Conservation (phyloP, 2,888 invertebrate genomes). For the Strigamia transsilvanica region DNA sequence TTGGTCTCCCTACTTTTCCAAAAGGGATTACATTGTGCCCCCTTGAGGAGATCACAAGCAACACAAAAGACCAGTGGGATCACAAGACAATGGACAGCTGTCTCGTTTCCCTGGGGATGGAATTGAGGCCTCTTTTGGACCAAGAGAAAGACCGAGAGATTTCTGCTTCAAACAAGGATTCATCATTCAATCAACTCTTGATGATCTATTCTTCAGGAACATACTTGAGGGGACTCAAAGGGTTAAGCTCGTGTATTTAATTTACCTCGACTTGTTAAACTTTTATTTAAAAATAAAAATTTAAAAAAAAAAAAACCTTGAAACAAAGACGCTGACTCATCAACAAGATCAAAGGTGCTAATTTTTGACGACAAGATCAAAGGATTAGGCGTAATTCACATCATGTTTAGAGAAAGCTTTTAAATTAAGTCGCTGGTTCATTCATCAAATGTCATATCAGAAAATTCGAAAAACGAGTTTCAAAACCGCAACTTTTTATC, state of each 20-base stretch:
- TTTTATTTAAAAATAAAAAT: neutral
- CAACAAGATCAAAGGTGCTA: constrained; percentile 22
- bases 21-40: constrained; percentile 43
- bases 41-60: constrained; percentile 48
- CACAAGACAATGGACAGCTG: constrained; percentile 49
- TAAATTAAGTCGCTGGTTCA: constrained; percentile 2
- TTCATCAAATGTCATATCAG: neutral
- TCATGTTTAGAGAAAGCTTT: constrained; percentile 11
- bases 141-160: constrained; percentile 13
- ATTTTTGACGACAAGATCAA: constrained; percentile 4
- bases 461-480: constrained; percentile 5
- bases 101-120: constrained; percentile 42
- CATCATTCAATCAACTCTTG: constrained; percentile 44
- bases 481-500: constrained; percentile 10
- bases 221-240: neutral
- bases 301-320: neutral
- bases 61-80: constrained; percentile 49
- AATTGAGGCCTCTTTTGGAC: constrained; percentile 36
- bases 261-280: neutral
- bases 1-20: constrained; percentile 46
- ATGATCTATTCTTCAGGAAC: constrained; percentile 14
- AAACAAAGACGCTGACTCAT: constrained; percentile 33
- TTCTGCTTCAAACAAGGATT: constrained; percentile 46
- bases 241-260: constrained; percentile 31
- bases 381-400: constrained; percentile 17